phyloP scores from a whole-genome alignment of 2,113 vertebrate species.

The Alces alces region DNA sequence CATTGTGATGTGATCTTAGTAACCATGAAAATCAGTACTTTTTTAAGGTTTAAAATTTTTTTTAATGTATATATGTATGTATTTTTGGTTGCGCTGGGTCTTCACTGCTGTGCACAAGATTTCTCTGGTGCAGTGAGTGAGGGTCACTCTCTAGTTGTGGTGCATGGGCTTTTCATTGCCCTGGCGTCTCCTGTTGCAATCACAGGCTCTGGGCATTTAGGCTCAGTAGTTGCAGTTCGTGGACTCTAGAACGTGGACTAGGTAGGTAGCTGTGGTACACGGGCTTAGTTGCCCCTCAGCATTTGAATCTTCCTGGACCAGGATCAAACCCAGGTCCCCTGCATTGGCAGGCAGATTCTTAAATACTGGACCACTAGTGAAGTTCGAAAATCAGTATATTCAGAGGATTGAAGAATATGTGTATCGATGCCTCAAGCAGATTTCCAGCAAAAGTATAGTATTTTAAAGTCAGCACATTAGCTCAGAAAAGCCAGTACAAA shows the following conservation, averaged over 20 bases:
- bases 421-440: not conserved
- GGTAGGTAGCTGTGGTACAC: not conserved
- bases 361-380: not conserved
- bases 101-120: not conserved
- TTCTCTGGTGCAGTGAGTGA: not conserved
- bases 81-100: not conserved
- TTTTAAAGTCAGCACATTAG: not conserved
- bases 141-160: not conserved
- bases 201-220: not conserved
- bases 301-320: not conserved
- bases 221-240: not conserved
- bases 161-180: accelerated
- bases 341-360: not conserved
- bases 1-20: not conserved
- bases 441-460: not conserved
- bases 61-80: not conserved
- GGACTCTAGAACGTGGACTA: not conserved
- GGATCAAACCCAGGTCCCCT: not conserved
- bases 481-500: not conserved
- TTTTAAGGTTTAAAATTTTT: not conserved
- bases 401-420: not conserved
- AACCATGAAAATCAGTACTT: not conserved
- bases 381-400: not conserved
- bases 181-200: not conserved
- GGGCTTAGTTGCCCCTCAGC: not conserved